phyloP scores from a whole-genome alignment of 2,888 invertebrate species.

The Marasmarcha lunaedactyla region DNA sequence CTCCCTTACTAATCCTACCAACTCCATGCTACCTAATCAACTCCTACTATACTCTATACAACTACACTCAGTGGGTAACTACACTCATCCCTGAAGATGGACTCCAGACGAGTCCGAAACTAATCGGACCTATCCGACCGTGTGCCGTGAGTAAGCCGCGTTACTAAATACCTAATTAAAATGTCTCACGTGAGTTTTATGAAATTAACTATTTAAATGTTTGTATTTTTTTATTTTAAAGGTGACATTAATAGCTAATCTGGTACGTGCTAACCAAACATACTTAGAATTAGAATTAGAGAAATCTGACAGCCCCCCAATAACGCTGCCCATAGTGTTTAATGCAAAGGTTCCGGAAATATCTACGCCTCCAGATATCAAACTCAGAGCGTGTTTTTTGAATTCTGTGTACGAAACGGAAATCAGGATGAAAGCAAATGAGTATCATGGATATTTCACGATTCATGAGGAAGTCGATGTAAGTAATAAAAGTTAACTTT shows the following conservation, averaged over 20 bases:
- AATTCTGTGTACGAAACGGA: conserved; percentile 62
- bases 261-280: conserved; percentile 51
- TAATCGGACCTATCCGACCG: too few species aligned
- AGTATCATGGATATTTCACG: conserved; percentile 59
- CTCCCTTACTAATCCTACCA: too few species aligned
- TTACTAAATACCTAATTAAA: too few species aligned
- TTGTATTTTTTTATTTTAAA: conserved; percentile 21
- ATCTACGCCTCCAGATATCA: conserved; percentile 56
- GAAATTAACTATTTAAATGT: too few species aligned
- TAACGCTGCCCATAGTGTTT: conserved; percentile 62
- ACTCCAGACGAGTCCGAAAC: too few species aligned
- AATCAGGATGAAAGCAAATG: conserved; percentile 54
- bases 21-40: too few species aligned
- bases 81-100: too few species aligned
- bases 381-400: conserved; percentile 69
- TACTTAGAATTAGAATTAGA: conserved; percentile 66
- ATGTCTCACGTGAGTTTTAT: too few species aligned
- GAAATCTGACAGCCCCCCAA: conserved; percentile 65
- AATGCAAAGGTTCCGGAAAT: conserved; percentile 62
- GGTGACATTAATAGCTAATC: conserved; percentile 68
- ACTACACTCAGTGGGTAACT: too few species aligned
- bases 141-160: too few species aligned
- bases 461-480: conserved; percentile 31
- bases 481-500: too few species aligned
- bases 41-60: too few species aligned